Base-by-base conservation (phyloP, 1,140 invertebrate genomes). In the Drosophila elegans region DNA sequence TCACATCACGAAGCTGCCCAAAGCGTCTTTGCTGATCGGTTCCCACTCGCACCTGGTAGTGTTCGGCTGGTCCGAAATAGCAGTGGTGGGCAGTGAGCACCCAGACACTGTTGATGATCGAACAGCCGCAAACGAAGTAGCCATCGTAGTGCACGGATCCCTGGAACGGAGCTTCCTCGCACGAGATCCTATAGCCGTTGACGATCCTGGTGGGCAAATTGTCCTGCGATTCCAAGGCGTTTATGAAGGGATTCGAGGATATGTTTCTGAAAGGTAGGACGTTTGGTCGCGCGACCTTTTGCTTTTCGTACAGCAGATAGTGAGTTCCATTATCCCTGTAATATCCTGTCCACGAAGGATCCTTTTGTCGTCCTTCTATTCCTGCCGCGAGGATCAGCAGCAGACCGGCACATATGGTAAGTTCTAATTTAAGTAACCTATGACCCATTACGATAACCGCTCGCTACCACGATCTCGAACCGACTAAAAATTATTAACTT, bases 71-170 rank as follows among this genome's bases (percentile, higher is more conserved):
- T 4, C 16, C 77, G 0, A 68, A 46, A 4, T 46, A 21, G 55
- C 95, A 95, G 68, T 95, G 95, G 32, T 94, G 94, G 16, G 95
- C 94, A 9, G 93, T 94, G 21, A 95, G 59, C 44, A 94, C 82
- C 78, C 69, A 85, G 0, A n/a, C 0, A 0, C 3, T 12, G 6
- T 36, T 27, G 0, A 85, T 29, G 2, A 85, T 66, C 38, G 56
- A 57, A 45, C 82, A 64, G 4, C 82, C 82, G 25, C 82, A 86
- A 0, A 76, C 41, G 2, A 82, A 79, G 2, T 12, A 16, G 0
- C 27, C 38, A 0, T 62, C 25, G 6, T 52, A 59, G 51, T 53
- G 68, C 3, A 86, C 2, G 1, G 82, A 84, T 3, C 48, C 66
- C 51, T 82, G 83, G 1, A 52, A 86, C 4, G 78, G 79, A 2